Evolutionary conservation across 2,888 invertebrate species (phyloP).

Genomic region (Habrosyne pyritoides): DNA sequence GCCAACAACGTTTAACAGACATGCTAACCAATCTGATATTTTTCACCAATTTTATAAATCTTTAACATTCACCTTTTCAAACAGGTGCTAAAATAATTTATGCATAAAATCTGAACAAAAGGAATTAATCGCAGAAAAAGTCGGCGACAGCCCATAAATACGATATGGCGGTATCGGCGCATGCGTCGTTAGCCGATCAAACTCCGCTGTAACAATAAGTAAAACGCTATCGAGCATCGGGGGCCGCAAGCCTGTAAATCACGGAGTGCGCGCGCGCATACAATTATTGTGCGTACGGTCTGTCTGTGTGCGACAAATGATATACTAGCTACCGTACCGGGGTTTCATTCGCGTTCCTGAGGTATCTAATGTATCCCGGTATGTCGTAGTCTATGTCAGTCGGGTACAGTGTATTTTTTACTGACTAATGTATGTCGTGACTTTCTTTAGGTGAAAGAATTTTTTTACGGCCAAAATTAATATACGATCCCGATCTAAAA

Average conservation of each 20-base stretch:
- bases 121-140: slow-evolving; percentile 64
- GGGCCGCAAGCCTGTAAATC: slow-evolving; percentile 58
- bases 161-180: slow-evolving; percentile 40
- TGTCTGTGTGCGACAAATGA: background rate
- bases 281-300: slow-evolving; percentile 30
- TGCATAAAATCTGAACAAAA: slow-evolving; percentile 7
- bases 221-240: slow-evolving; percentile 65
- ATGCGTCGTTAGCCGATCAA: slow-evolving; percentile 59
- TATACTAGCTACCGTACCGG: no score
- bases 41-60: slow-evolving; percentile 4
- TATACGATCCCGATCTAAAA: no score
- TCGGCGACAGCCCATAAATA: slow-evolving; percentile 61
- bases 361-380: no score
- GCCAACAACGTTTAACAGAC: background rate
- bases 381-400: no score
- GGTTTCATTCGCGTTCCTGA: no score
- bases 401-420: no score
- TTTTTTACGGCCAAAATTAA: no score
- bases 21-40: background rate
- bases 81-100: slow-evolving; percentile 14
- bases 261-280: slow-evolving; percentile 48
- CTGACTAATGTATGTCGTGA: no score
- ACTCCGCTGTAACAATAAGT: slow-evolving; percentile 66
- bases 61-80: slow-evolving; percentile 1
- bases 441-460: no score